Percentiles rank a stretch among this genome's conserved stretches.
These are phyloP conservation scores for Sakesphorus luctuosus DNA, from an alignment of 2,113 vertebrate genomes.

Conservation along the genomic window DNA sequence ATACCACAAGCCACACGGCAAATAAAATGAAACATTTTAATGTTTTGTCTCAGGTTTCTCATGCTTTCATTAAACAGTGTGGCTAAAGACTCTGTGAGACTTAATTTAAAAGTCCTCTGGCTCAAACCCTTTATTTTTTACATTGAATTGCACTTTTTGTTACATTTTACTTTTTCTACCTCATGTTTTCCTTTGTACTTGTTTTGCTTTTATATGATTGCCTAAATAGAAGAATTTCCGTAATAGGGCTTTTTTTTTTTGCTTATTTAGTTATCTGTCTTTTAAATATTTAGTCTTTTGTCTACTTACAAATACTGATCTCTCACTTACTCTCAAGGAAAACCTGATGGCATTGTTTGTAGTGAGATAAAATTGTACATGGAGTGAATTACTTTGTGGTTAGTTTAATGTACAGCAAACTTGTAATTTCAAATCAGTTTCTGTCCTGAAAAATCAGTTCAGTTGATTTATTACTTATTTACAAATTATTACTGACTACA, in stretches of 20 bases:
- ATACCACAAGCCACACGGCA: slow-evolving; percentile 25
- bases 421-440: neutral
- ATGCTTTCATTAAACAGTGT: neutral
- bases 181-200: neutral
- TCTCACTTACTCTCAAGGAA: neutral
- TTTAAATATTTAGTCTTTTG: neutral
- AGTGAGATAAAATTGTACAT: neutral
- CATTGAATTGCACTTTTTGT: neutral
- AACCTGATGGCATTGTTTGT: neutral
- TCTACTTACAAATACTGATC: neutral
- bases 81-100: neutral
- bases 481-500: neutral
- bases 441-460: neutral
- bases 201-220: neutral
- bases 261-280: neutral
- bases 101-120: slow-evolving; percentile 16
- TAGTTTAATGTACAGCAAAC: neutral
- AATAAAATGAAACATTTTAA: slow-evolving; percentile 13
- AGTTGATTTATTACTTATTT: neutral
- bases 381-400: neutral
- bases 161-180: neutral
- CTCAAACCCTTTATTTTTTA: neutral
- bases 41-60: slow-evolving; percentile 40
- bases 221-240: neutral
- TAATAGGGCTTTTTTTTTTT: neutral